Percentiles rank a stretch among this genome's conserved stretches.
phyloP scores from a whole-genome alignment of 2,888 invertebrate genomes.

The Drosophila neonasuta region DNA sequence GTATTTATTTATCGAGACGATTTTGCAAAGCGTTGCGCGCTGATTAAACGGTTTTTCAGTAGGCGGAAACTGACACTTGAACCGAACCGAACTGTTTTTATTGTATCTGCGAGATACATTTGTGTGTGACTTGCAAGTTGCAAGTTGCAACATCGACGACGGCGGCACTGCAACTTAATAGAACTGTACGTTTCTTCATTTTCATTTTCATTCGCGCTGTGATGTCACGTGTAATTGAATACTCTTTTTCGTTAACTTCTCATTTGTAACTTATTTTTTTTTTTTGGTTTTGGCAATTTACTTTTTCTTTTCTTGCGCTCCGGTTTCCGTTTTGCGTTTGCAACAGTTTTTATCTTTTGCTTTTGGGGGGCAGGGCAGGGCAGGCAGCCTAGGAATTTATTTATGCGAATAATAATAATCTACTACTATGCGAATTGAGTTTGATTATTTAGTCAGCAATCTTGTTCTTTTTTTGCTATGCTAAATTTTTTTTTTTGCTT shows the following conservation, averaged over 20 bases:
- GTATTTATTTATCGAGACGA: conserved; percentile 33
- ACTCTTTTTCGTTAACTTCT: conserved; percentile 14
- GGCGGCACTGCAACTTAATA: conserved; percentile 12
- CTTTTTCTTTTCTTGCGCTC: conserved; percentile 16
- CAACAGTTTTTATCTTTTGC: conserved; percentile 24
- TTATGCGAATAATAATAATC: not conserved
- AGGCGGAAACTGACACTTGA: conserved; percentile 68
- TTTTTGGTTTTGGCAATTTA: conserved; percentile 29
- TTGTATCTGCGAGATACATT: not conserved
- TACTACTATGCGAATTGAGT: conserved; percentile 25
- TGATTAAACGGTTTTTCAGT: conserved; percentile 39
- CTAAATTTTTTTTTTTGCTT: conserved; percentile 35
- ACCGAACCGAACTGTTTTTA: conserved; percentile 15
- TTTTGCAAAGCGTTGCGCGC: conserved; percentile 23
- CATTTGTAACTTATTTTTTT: not conserved
- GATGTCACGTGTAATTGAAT: conserved; percentile 44
- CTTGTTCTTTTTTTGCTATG: conserved; percentile 18
- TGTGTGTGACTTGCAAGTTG: conserved; percentile 22
- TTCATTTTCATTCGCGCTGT: conserved; percentile 8
- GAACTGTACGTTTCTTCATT: conserved; percentile 26
- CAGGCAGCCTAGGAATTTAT: conserved; percentile 51
- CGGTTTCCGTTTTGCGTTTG: conserved; percentile 25
- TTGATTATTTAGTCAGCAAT: conserved; percentile 9
- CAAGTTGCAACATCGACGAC: conserved; percentile 38
- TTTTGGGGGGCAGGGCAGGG: conserved; percentile 19